These are phyloP conservation scores for Gallirallus australis DNA, from an alignment of 2,797 vertebrate genomes.

Conservation along the genomic window DNA sequence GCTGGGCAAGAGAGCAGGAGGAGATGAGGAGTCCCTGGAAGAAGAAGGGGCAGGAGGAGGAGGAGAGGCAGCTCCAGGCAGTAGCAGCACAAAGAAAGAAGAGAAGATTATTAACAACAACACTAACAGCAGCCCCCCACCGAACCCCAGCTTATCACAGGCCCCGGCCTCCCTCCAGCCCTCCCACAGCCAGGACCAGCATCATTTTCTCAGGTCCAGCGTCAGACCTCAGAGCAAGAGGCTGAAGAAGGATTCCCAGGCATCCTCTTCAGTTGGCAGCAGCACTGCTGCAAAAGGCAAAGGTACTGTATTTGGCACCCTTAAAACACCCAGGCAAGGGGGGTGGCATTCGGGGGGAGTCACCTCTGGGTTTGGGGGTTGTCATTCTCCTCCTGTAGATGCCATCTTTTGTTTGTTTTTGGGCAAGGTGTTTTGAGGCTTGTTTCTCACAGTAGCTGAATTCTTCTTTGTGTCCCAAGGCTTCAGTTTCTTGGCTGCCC, in stretches of 20 bases:
- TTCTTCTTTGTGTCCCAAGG: slow-evolving; percentile 39
- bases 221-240: slow-evolving; percentile 98
- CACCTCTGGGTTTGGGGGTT: neutral
- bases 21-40: slow-evolving; percentile 87
- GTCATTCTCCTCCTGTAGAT: neutral
- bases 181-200: slow-evolving; percentile 90
- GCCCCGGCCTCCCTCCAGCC: slow-evolving; percentile 80
- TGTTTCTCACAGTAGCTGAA: slow-evolving; percentile 3
- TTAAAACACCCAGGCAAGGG: neutral
- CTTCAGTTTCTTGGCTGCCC: slow-evolving; percentile 1
- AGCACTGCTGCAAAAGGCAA: slow-evolving; percentile 84
- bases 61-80: slow-evolving; percentile 82
- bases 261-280: slow-evolving; percentile 85
- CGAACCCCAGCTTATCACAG: slow-evolving; percentile 78
- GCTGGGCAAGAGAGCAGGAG: slow-evolving; percentile 90
- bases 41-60: slow-evolving; percentile 87
- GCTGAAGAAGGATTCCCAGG: slow-evolving; percentile 92
- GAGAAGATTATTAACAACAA: slow-evolving; percentile 75
- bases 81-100: slow-evolving; percentile 92
- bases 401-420: slow-evolving; percentile 32
- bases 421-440: slow-evolving; percentile 12
- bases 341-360: neutral
- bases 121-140: slow-evolving; percentile 78
- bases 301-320: slow-evolving; percentile 81
- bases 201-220: slow-evolving; percentile 98